Evolutionary conservation across 1,140 invertebrate species (phyloP), one percentile per base, ranked within the genome.

Genomic region (Cecropterus lyciades): DNA sequence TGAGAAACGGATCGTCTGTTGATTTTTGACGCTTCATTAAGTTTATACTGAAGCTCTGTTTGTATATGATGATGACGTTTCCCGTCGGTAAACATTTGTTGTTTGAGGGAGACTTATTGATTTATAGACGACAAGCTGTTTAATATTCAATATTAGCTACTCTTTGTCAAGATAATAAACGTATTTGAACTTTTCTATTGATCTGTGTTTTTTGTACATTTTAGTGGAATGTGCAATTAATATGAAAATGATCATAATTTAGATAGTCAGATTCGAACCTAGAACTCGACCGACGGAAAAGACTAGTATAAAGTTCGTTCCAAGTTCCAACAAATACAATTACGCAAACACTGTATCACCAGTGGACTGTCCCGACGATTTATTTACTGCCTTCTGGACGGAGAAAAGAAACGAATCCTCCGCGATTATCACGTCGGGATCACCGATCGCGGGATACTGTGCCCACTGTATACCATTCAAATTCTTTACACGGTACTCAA

Each of bases 301-400:
- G n/a, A 11, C 33, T 37, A 0, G 9, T 30, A 30, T 37, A 33
- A 37, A 43, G 40, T 14, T n/a, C n/a, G 11, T n/a, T 13, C 37
- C 37, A 40, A 40, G 11, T 0, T 13, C 11, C n/a, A 33, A 33
- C 49, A 33, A 4, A 52, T 15, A 52, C 76, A 86, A 86, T 85
- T 87, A 86, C 77, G 72, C 76, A 77, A 85, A 83, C 77, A 78
- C 80, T 84, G 82, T 85, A 88, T 86, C 83, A 80, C 79, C 68
- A 65, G 62, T 71, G 68, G 79, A 77, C 75, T 76, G 72, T 67
- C 55, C 49, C 11, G 62, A 68, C 69, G 67, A 72, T 65, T 82
- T 82, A 80, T 86, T 80, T 85, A 85, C 75, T 77, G 70, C 56
- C 57, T 52, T 48, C 68, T 42, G 70, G 63, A 62, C 55, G 37